A percentile compares a stretch with the other conserved stretches of the same genome.
These are phyloP conservation scores for Sinosuthora webbiana DNA, from an alignment of 2,113 vertebrate genomes.

Conservation along the genomic window DNA sequence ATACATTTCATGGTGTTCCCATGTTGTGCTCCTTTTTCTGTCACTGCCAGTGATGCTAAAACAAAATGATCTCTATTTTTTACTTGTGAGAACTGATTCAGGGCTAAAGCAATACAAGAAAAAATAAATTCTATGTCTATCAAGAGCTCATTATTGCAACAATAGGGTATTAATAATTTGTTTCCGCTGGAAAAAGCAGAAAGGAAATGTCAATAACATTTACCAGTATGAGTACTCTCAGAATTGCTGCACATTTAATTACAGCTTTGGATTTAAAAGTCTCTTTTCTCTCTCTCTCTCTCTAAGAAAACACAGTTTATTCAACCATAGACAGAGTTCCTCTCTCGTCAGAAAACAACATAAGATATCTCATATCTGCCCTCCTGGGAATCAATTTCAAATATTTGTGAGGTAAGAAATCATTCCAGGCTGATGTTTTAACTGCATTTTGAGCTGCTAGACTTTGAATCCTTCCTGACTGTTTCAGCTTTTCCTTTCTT, in stretches of 20 bases:
- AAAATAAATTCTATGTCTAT: not conserved
- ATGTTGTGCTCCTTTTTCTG: not conserved
- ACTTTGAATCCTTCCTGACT: not conserved
- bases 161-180: constrained; percentile 7
- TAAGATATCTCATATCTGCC: not conserved
- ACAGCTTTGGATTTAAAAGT: not conserved
- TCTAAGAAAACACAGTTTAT: not conserved
- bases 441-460: not conserved
- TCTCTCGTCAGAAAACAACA: not conserved
- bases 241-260: constrained; percentile 21
- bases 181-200: not conserved
- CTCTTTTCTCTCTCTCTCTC: not conserved
- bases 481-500: not conserved
- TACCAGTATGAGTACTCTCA: not conserved
- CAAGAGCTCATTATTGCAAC: constrained; percentile 3
- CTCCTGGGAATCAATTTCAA: not conserved
- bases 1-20: not conserved
- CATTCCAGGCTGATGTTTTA: not conserved
- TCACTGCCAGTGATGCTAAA: not conserved
- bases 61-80: not conserved
- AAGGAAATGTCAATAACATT: constrained; percentile 28
- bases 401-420: not conserved
- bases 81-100: not conserved
- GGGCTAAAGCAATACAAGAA: not conserved
- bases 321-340: not conserved